Conservation (phyloP, 2,113 vertebrate genomes). For the Lycaon pictus region DNA sequence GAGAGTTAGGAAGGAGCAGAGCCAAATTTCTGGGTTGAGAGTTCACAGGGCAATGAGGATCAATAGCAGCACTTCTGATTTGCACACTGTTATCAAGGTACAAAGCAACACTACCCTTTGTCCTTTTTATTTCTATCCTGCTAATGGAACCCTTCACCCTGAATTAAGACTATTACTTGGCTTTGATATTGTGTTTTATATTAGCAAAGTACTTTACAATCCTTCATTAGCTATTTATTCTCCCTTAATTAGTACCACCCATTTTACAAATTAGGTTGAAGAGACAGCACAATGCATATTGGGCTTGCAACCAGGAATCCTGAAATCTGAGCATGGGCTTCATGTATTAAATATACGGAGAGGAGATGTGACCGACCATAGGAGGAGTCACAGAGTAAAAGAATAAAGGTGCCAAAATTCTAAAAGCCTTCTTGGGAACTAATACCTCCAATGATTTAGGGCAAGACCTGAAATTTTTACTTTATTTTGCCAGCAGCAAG, state of each 20-base stretch:
- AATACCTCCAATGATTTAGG: background rate
- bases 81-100: conserved; percentile 76
- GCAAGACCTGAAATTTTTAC: conserved; percentile 17
- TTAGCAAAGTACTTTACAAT: conserved; percentile 79
- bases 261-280: conserved; percentile 57
- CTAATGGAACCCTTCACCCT: conserved; percentile 69
- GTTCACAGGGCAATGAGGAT: conserved; percentile 71
- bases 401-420: background rate
- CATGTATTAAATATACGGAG: background rate
- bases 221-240: conserved; percentile 75
- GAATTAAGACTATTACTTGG: conserved; percentile 76
- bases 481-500: conserved; percentile 54
- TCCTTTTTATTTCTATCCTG: conserved; percentile 69
- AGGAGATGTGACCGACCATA: conserved; percentile 22
- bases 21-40: conserved; percentile 72
- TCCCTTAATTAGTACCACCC: conserved; percentile 62
- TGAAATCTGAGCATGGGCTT: background rate
- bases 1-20: conserved; percentile 56
- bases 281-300: background rate
- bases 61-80: conserved; percentile 70
- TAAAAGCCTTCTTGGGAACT: background rate
- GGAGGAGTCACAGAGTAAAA: background rate
- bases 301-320: background rate
- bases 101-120: conserved; percentile 78
- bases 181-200: conserved; percentile 73